Percentiles rank a stretch among this genome's conserved stretches.
Evolutionary conservation across 2,888 invertebrate species (phyloP).

Genomic region (Stegana nigrithorax): DNA sequence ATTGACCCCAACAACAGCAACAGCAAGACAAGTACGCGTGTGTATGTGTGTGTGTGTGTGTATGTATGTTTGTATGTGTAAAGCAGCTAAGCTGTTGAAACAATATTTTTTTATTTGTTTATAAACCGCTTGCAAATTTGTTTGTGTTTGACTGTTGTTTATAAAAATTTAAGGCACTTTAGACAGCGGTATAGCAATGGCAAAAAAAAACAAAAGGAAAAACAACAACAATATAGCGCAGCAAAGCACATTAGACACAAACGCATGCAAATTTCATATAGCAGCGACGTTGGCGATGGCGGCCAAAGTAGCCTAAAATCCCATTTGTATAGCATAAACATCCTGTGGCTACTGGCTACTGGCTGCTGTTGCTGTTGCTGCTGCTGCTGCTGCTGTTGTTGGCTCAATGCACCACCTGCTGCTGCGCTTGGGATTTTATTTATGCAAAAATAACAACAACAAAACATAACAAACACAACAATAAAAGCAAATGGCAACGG

Average conservation of each 20-base stretch:
- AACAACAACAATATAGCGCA: neutral
- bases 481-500: constrained; percentile 23
- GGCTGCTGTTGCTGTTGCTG: no score
- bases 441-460: constrained; percentile 54
- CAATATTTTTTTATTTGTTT: neutral
- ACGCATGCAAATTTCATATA: constrained; percentile 23
- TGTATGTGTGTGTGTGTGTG: constrained; percentile 4
- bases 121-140: constrained; percentile 45
- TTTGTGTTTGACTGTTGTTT: constrained; percentile 48
- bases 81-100: constrained; percentile 37
- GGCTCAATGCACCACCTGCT: no score
- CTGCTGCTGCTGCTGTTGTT: no score
- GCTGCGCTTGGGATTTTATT: constrained; percentile 44
- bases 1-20: neutral
- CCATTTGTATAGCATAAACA: constrained; percentile 52
- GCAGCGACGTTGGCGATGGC: constrained; percentile 22
- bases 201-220: constrained; percentile 22
- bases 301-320: constrained; percentile 42
- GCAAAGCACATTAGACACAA: neutral
- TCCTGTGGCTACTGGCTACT: constrained; percentile 14
- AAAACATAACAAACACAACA: constrained; percentile 14
- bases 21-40: constrained; percentile 5
- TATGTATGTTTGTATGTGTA: constrained; percentile 32
- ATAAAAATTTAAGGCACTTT: constrained; percentile 61
- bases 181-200: constrained; percentile 27